Evolutionary conservation across 2,113 vertebrate species (phyloP), one percentile per base, ranked within the genome.

Genomic region (Phylloscopus trochilus): DNA sequence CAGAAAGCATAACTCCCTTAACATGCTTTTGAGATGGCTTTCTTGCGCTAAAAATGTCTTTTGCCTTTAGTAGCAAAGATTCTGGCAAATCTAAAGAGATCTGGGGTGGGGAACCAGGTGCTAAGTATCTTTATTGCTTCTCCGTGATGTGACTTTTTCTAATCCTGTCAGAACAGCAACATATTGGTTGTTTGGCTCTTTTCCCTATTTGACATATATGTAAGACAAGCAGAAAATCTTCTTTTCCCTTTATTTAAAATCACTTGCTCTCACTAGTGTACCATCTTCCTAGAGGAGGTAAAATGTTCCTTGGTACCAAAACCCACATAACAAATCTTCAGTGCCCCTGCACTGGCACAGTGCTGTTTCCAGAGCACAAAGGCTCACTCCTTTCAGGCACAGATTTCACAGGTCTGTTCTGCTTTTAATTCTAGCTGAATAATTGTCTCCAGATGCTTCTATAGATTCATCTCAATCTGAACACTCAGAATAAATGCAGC

Each of bases 391-490:
- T 46, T 64, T 35, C 67, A 31, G 43, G 35, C 7, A 1, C 21
- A 22, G n/a, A 47, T 30, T 74, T 92, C 59, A 33, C n/a, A 58
- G 70, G n/a, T 79, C 70, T 89, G 26, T 66, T 89, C 67, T 84
- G 63, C 70, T 66, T 92, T 87, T 87, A 83, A 87, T 92, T 94
- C 70, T 39, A 49, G 43, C 81, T 66, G 51, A 90, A 73, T 89
- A 85, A 85, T 78, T 92, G 67, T 91, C 70, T 92, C 49, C 89
- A 92, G 89, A 87, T 93, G 81, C 78, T 93, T 81, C 81, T 62
- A 17, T 46, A 51, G 92, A 79, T 87, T 76, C n/a, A 37, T 89
- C 70, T 95, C 0, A 0, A 22, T 82, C 58, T 83, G 81, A 91
- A 20, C 39, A 7, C 13, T 89, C 23, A 13, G 66, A 87, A 55